Conservation (phyloP, 35 echinoderm and acorn worm species). For the Chiridota heheva region DNA sequence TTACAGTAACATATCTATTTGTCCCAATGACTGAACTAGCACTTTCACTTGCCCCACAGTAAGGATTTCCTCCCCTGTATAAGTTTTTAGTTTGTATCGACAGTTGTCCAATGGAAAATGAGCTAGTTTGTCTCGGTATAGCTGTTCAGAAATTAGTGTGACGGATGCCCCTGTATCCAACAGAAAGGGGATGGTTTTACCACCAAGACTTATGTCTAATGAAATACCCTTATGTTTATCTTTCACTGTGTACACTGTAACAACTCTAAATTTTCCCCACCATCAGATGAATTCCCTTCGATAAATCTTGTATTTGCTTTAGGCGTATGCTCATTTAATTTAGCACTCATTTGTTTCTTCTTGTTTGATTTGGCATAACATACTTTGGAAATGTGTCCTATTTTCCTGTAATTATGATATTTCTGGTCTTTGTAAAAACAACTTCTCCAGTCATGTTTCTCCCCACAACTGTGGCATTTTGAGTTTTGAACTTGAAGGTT, state of each 20-base stretch:
- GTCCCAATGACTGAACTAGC: constrained; percentile 8
- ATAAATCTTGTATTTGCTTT: not conserved
- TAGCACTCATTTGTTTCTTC: not conserved
- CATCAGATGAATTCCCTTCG: not conserved
- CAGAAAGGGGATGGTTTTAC: constrained; percentile 4
- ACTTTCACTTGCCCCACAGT: constrained; percentile 18
- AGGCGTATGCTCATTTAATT: not conserved
- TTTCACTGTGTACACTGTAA: not conserved
- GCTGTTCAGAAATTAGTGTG: not conserved
- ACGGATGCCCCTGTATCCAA: constrained; percentile 50
- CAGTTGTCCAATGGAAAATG: not conserved
- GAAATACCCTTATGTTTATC: not conserved
- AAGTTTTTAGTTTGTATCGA: constrained; percentile 6
- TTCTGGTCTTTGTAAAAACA: too few relatives aligned
- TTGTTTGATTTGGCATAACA: too few relatives aligned
- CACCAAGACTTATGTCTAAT: not conserved
- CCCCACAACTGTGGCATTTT: not conserved
- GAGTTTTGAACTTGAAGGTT: not conserved
- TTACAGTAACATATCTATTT: not conserved
- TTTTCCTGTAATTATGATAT: too few relatives aligned
- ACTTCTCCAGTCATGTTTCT: too few relatives aligned
- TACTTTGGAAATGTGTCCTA: too few relatives aligned
- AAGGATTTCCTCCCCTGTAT: constrained; percentile 29
- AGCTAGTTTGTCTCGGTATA: not conserved
- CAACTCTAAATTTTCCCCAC: not conserved